Evolutionary conservation across 2,113 vertebrate species (phyloP).

Genomic region (Paedocypris sp.): DNA sequence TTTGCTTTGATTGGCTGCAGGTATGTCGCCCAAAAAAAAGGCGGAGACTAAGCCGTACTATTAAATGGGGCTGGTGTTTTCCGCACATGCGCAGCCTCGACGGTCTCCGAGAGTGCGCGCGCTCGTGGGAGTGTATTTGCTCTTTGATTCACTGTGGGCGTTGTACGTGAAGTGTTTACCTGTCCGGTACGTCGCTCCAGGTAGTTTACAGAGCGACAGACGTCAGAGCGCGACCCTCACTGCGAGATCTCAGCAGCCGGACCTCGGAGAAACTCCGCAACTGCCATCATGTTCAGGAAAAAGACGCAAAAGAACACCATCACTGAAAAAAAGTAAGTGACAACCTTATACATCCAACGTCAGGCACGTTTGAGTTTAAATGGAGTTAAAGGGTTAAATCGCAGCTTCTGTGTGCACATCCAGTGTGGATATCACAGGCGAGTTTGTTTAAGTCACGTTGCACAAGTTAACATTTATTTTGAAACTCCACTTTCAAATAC

Average conservation of each 20-base stretch:
- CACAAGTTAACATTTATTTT: not conserved
- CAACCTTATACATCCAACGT: not conserved
- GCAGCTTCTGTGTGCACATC: no score
- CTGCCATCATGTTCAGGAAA: conserved; percentile 52
- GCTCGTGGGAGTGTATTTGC: not conserved
- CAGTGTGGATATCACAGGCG: no score
- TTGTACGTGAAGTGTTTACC: conserved; percentile 2
- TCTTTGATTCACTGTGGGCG: not conserved
- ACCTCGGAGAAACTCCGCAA: conserved; percentile 12
- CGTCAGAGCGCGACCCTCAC: not conserved
- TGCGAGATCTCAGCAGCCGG: conserved; percentile 19
- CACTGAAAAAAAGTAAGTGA: conserved; percentile 36
- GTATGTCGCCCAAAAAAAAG: conserved; percentile 13
- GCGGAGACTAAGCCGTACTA: conserved; percentile 12
- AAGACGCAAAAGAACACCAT: conserved; percentile 40
- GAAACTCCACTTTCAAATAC: not conserved
- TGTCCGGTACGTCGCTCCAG: not conserved
- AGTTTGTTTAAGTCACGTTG: no score
- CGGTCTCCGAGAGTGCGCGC: conserved; percentile 8
- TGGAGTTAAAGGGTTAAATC: not conserved
- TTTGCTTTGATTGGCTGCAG: conserved; percentile 13
- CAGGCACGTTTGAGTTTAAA: not conserved
- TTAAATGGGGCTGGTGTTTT: conserved; percentile 16
- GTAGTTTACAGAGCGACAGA: not conserved
- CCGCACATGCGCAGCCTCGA: not conserved